Conservation (phyloP, 53 echinoderm and acorn worm species). For the Mesocentrotus franciscanus region DNA sequence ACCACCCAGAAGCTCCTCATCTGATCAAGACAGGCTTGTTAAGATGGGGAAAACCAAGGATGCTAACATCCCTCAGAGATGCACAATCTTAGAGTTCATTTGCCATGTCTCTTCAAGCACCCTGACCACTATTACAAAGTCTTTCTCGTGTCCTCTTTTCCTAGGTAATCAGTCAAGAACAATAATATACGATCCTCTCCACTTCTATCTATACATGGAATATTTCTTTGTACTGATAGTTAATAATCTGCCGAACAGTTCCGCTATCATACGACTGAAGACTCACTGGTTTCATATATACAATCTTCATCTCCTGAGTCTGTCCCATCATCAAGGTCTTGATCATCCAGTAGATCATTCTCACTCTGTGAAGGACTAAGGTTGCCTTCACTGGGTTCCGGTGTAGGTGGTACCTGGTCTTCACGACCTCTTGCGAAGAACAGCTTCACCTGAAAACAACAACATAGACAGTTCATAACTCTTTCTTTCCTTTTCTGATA, state of each 20-base stretch:
- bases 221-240: conserved; percentile 49
- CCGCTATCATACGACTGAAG: conserved; percentile 64
- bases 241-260: conserved; percentile 28
- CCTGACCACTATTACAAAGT: neutral
- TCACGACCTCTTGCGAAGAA: conserved; percentile 54
- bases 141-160: neutral
- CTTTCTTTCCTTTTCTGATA: no score
- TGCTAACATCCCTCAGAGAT: neutral
- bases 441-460: conserved; percentile 51
- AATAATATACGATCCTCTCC: neutral
- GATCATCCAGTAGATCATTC: conserved; percentile 82
- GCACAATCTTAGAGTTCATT: neutral
- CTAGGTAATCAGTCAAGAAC: neutral
- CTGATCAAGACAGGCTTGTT: neutral
- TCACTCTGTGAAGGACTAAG: conserved; percentile 84
- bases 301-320: conserved; percentile 55
- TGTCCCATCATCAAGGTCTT: conserved; percentile 17
- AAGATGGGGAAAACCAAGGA: neutral
- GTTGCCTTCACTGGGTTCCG: conserved; percentile 72
- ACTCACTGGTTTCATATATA: conserved; percentile 62
- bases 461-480: neutral
- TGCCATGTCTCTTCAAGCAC: neutral
- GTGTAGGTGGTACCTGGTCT: conserved; percentile 54
- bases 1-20: neutral
- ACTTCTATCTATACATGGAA: conserved; percentile 45